Conservation (phyloP, 2,113 vertebrate genomes). For the Plecotus auritus region DNA sequence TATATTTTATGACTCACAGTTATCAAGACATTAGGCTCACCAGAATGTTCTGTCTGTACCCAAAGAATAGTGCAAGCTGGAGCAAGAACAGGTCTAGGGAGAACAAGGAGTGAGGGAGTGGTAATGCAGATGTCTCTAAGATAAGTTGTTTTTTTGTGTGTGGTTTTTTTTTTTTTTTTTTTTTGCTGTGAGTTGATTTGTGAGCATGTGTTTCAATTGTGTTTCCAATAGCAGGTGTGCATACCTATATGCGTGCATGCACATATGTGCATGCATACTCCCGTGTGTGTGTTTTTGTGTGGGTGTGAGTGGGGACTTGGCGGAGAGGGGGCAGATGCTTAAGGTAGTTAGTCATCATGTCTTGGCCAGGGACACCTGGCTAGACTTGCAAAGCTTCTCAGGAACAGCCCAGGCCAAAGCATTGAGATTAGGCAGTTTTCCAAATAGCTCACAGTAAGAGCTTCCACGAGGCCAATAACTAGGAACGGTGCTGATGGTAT, state of each 20-base stretch:
- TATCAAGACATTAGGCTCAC: not conserved
- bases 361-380: slow-evolving; percentile 21
- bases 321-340: slow-evolving; percentile 21
- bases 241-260: not conserved
- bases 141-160: not conserved
- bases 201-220: not conserved
- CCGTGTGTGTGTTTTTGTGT: not conserved
- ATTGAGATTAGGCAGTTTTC: not conserved
- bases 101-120: not conserved
- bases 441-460: slow-evolving; percentile 8
- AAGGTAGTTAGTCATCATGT: slow-evolving; percentile 29
- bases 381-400: slow-evolving; percentile 32
- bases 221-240: not conserved
- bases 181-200: not conserved
- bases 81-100: not conserved
- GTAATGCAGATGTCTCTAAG: not conserved
- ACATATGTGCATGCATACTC: not conserved
- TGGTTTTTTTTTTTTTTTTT: too few species aligned
- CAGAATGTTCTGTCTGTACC: not conserved
- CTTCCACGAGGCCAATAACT: not conserved
- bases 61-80: not conserved
- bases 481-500: not conserved
- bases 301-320: not conserved
- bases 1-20: not conserved
- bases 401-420: not conserved